These are phyloP conservation scores for Cynaeus angustus DNA, from an alignment of 2,888 invertebrate species.

Conservation along the genomic window DNA sequence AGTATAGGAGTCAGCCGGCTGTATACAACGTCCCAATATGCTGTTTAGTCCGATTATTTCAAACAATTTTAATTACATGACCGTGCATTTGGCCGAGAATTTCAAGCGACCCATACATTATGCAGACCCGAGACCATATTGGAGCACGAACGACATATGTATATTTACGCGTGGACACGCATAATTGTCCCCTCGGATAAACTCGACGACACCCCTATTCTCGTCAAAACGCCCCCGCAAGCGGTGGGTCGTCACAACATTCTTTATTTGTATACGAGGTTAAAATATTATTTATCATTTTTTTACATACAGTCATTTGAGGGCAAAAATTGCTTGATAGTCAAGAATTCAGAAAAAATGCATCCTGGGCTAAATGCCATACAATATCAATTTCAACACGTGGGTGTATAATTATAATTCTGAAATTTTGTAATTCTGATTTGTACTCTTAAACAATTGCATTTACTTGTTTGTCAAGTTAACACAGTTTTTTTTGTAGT, in stretches of 20 bases:
- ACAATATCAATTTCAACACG: too few species aligned
- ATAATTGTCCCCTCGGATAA: slow-evolving; percentile 41
- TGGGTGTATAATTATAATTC: too few species aligned
- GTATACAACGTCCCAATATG: slow-evolving; percentile 48
- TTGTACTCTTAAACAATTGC: too few species aligned
- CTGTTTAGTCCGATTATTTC: slow-evolving; percentile 48
- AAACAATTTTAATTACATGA: slow-evolving; percentile 60
- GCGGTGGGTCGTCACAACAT: neutral
- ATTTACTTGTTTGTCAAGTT: too few species aligned
- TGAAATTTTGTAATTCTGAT: too few species aligned
- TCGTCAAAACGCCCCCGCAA: slow-evolving; percentile 17
- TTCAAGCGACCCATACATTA: slow-evolving; percentile 55
- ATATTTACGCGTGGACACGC: slow-evolving; percentile 47
- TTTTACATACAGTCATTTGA: neutral
- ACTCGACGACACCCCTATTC: slow-evolving; percentile 28
- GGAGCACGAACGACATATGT: slow-evolving; percentile 40
- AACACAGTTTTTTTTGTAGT: too few species aligned
- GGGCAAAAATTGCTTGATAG: too few species aligned
- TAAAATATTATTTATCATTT: neutral
- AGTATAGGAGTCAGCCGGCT: slow-evolving; percentile 33
- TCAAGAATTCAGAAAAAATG: too few species aligned
- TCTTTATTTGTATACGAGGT: neutral
- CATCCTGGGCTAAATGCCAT: too few species aligned
- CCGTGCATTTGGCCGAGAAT: slow-evolving; percentile 51
- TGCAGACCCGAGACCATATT: slow-evolving; percentile 43